These are phyloP conservation scores for Cisticola juncidis DNA, from an alignment of 2,113 vertebrate species.

Conservation along the genomic window DNA sequence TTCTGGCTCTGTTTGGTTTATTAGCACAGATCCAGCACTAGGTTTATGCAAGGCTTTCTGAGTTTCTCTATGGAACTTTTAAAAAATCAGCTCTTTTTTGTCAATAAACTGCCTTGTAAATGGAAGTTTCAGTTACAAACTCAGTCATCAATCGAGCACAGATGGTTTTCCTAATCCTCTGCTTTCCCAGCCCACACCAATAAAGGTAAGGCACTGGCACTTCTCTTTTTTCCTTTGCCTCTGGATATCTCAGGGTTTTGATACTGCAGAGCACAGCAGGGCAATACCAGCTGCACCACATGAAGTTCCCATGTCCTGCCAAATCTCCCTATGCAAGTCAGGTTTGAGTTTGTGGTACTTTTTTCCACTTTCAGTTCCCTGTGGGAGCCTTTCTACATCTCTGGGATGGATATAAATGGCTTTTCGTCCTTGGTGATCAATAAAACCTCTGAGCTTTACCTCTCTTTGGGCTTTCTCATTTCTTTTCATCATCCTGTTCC, in stretches of 20 bases:
- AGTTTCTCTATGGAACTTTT: neutral
- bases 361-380: neutral
- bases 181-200: neutral
- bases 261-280: neutral
- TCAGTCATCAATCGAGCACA: fast-evolving
- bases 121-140: neutral
- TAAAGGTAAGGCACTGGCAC: neutral
- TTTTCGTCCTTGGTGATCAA: neutral
- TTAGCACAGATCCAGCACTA: neutral
- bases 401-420: neutral
- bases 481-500: neutral
- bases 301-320: neutral
- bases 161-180: neutral
- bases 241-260: neutral
- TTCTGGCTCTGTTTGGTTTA: neutral
- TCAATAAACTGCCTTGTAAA: neutral
- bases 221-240: neutral
- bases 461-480: neutral
- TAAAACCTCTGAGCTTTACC: neutral
- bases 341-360: neutral
- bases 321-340: neutral
- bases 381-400: neutral
- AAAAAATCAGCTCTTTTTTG: neutral
- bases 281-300: neutral
- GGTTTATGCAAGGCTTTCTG: neutral